Base-by-base conservation (phyloP, 2,888 invertebrate genomes). In the Limnephilus marmoratus region DNA sequence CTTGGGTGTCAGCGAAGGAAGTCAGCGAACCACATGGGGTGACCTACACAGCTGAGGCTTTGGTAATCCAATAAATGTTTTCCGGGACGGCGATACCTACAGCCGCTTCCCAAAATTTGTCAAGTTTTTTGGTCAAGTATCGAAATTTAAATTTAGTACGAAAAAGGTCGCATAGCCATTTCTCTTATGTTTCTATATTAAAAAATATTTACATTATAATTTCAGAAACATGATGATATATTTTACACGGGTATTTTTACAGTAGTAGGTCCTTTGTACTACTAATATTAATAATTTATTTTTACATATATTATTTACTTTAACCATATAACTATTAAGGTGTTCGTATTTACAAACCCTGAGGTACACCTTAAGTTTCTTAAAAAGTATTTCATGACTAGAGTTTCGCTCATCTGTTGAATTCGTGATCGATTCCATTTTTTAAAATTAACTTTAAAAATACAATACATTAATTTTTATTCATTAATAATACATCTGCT, bases 321-420 rank as follows among this genome's bases (percentile, higher is more conserved):
- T 45, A 34, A 34, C 31, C 45, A 85, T 90, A 41, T 41, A 37
- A 4, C 5, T 90, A 29, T 81, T 9, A 41, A 91, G 92, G 91
- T 92, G 92, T 83, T 91, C 3, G 9, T 92, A 92, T 91, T 45
- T 92, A 92, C 92, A 92, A 37, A 82, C 82, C 90, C 90, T 68
- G 18, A 31, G 81, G 92, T 53, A 91, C 89, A 92, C 92, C 90
- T 92, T 68, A 34, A 31, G 7, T 80, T 86, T 85, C 80, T 83
- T 90, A 91, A 31, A 81, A 89, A 91, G 29, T 41, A 81, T 13
- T 24, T 68, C 45, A 87, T 90, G 93, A 93, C 93, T 93, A 93
- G 93, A 93, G 88, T 93, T 93, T 91, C 91, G 90, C 93, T 91
- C 93, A 89, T 85, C 83, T 86, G 81, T 80, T 81, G 31, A 81